Evolutionary conservation across 2,888 invertebrate species (phyloP), one percentile per base, ranked within the genome.

Genomic region (Lasioglossum zephyrum): DNA sequence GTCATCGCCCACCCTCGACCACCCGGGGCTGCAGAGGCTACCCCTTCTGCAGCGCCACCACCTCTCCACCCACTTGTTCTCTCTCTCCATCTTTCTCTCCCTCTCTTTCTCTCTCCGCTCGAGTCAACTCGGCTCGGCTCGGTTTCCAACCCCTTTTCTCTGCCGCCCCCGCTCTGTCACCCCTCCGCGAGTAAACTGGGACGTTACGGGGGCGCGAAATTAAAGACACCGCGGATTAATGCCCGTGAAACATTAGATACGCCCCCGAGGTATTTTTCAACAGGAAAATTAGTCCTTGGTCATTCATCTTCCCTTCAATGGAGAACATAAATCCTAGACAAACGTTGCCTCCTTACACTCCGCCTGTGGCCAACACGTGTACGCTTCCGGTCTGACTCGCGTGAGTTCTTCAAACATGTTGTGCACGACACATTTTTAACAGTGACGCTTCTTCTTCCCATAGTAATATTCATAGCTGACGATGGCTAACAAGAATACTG

Each of bases 1-100:
- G 93, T 93, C 93, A 93, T 81, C 87, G 86, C 72, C 89, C 92
- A 87, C 90, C 89, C 86, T 82, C 91, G 84, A 41, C 91, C 91
- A 91, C 92, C 91, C 92, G 88, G 89, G 86, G 89, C 86, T 89
- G 89, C 83, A 90, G 86, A 88, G 89, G 79, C 89, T 89, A 91
- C 90, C 90, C 90, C 91, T 88, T 88, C 91, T 85, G 85, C 86
- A 75, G 79, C 53, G 73, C 79, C 85, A 73, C 91, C 88, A 88
- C 88, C 89, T 18, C 36, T 36, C 16, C 36, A 26, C 60, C 60
- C 60, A 60, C 60, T 16, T 26, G 60, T 22, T 1, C 53, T 22
- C 22, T 49, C 49, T 22, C 49, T 22, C 49, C 22, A 6, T 53
- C 49, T 53, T 22, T 22, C 49, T 53, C 22, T n/a, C 53, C 18